Percentiles rank a stretch among this genome's conserved stretches.
Conservation (phyloP, 2,888 invertebrate genomes). For the Microchrysa polita region DNA sequence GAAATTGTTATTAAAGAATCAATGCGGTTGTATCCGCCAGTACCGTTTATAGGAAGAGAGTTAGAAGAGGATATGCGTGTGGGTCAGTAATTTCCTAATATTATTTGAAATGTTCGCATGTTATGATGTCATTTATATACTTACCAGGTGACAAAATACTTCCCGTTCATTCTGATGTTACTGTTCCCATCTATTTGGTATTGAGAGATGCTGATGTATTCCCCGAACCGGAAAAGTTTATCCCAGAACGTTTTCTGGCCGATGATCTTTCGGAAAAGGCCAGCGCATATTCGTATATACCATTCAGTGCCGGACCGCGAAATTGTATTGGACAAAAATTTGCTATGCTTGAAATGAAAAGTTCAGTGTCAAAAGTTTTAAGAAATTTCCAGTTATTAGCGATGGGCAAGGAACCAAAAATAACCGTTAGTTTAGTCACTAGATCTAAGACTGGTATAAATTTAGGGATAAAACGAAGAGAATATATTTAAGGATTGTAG, state of each 20-base stretch:
- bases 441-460: conserved; percentile 58
- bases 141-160: conserved; percentile 22
- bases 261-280: conserved; percentile 47
- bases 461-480: conserved; percentile 54
- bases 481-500: no score
- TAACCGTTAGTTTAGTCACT: conserved; percentile 55
- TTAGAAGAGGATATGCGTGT: conserved; percentile 34
- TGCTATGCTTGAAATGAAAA: conserved; percentile 58
- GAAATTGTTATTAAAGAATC: conserved; percentile 50
- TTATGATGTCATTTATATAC: background rate
- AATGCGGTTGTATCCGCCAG: conserved; percentile 49
- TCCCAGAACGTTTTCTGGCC: conserved; percentile 60
- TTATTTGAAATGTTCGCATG: background rate
- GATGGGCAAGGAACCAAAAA: conserved; percentile 55
- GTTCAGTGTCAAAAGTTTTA: conserved; percentile 57
- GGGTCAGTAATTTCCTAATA: background rate
- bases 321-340: conserved; percentile 64
- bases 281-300: conserved; percentile 56
- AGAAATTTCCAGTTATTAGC: conserved; percentile 57
- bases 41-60: conserved; percentile 48
- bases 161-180: conserved; percentile 47
- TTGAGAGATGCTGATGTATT: conserved; percentile 56
- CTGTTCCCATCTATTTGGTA: conserved; percentile 58
- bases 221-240: conserved; percentile 57
- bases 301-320: conserved; percentile 66